Base-by-base conservation (phyloP, 2,797 vertebrate species). In the Orientallactaga sibirica region DNA sequence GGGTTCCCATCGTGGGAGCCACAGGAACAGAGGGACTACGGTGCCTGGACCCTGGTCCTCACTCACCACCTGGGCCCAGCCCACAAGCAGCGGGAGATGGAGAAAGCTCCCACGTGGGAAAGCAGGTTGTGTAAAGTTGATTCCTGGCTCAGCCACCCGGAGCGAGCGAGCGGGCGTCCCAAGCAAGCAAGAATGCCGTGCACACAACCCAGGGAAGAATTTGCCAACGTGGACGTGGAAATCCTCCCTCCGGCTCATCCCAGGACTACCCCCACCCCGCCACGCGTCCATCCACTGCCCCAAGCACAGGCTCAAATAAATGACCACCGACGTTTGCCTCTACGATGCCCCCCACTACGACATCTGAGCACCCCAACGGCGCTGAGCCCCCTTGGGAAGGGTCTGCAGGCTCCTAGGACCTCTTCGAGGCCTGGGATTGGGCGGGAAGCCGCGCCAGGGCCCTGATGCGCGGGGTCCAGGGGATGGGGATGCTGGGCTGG, bases 31-130 rank as follows among this genome's bases (percentile, higher is more conserved):
- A 67, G 76, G 62, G 86, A 15, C 24, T 25, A 77, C 14, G 8
- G 73, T 67, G 62, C 62, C 86, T 27, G 75, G 43, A 76, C 62
- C 27, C 27, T 2, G 67, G 27, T 6, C 27, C 67, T 11, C 25
- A 27, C 55, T 48, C 55, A 16, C 55, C 55, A 58, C 55, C 55
- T 9, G 48, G 48, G 19, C 62, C 62, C 62, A 22, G 62, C 22
- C n/a, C 66, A 41, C 37, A 7, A 48, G 48, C 48, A 19, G 27
- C 5, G 14, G 0, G 18, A 14, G 9, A 2, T 1, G 0, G 52
- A 48, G 2, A 58, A 68, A 0, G 48, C 66, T 75, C 43, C 48
- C 71, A 43, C 70, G 78, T 81, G 61, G 82, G 58, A 41, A 7
- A 58, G 64, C 55, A 41, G 33, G 37, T 5, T 8, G 27, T 12